Evolutionary conservation across 37 sponge, comb jelly and placozoan species (phyloP), one percentile per base, ranked within the genome.

Genomic region (Oopsacas minuta): DNA sequence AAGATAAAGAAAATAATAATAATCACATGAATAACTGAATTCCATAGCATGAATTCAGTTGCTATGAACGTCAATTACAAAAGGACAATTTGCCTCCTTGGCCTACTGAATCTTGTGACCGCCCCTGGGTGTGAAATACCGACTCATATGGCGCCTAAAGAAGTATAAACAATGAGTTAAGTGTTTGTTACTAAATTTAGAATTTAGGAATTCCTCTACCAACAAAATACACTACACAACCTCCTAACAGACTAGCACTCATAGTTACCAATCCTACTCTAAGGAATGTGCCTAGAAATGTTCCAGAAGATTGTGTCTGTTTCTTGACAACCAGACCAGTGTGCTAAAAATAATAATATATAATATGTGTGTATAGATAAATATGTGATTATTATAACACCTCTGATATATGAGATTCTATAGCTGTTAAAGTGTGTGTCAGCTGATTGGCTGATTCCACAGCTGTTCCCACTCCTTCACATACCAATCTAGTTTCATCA

Each of bases 261-360:
- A 61, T 61, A 61, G 75, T 3, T 61, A 61, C 75, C 75, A 61
- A 61, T n/a, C 75, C 75, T 3, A 12, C 28, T n/a, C 75, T 61
- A 7, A 61, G 75, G 75, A 61, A 61, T 61, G 75, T 61, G 75
- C 75, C 75, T 34, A 61, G 30, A 12, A 32, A n/a, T 10, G 30
- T n/a, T 3, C 75, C 22, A 32, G 32, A 3, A 61, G 20, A 25
- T n/a, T 12, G 51, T 17, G 22, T 34, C 75, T 3, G 75, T 12
- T 61, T 61, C 75, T 61, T 34, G 1, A 61, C 75, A 10, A 3
- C 28, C 3, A 61, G 28, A 32, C 75, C 75, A 5, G 75, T 61
- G 28, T 34, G 20, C 75, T 61, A 61, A 32, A 61, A 61, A 61
- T 61, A 61, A 34, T 32, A 61, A 15, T 42, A 42, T 42, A 15